Percentiles rank a stretch among this genome's conserved stretches.
phyloP scores from a whole-genome alignment of 2,888 invertebrate species.

The Congeria kusceri region DNA sequence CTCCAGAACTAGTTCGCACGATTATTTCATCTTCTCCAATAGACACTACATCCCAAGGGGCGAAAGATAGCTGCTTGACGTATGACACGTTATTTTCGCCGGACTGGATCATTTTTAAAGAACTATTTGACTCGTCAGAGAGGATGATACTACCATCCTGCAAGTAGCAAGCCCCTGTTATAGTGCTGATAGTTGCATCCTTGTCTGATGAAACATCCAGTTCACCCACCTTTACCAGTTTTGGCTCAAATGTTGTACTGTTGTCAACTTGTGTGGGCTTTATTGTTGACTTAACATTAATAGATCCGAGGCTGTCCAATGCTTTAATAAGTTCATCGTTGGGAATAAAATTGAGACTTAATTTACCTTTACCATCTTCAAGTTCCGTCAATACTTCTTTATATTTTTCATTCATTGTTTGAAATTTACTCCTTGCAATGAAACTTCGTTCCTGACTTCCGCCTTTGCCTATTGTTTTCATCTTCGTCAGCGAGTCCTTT shows the following conservation, averaged over 20 bases:
- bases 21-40: constrained; percentile 36
- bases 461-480: constrained; percentile 28
- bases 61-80: constrained; percentile 18
- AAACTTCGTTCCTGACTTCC: constrained; percentile 35
- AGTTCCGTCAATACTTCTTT: constrained; percentile 45
- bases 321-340: constrained; percentile 38
- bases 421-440: constrained; percentile 36
- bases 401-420: constrained; percentile 35
- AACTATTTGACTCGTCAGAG: constrained; percentile 50
- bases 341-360: constrained; percentile 44
- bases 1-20: constrained; percentile 47
- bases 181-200: constrained; percentile 39
- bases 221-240: constrained; percentile 36
- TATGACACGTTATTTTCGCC: constrained; percentile 13
- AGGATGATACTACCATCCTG: constrained; percentile 37
- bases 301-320: constrained; percentile 52
- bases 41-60: constrained; percentile 57
- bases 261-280: constrained; percentile 29
- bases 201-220: constrained; percentile 38
- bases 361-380: constrained; percentile 34
- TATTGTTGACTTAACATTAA: constrained; percentile 51
- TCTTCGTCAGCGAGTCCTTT: constrained; percentile 27
- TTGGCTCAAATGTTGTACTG: constrained; percentile 1
- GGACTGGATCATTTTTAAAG: constrained; percentile 34
- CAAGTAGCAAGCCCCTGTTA: constrained; percentile 50